Base-by-base conservation (phyloP, 2,888 invertebrate species). In the Agonopterix heracliana region DNA sequence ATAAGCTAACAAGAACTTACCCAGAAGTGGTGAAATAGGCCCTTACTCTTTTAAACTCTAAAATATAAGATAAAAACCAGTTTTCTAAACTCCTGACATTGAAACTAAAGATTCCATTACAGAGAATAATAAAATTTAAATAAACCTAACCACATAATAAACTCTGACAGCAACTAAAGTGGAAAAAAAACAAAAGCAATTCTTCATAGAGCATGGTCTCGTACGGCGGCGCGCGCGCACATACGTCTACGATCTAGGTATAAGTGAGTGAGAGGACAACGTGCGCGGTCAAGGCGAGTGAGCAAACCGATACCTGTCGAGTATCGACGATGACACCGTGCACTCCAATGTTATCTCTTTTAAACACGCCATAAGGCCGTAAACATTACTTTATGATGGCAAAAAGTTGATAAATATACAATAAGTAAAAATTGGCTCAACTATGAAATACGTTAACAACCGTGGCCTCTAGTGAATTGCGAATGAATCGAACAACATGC, bases 231-330 rank as follows among this genome's bases (percentile, higher is more conserved):
- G 46, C 46, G 34, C 41, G 41, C 3, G 35, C 41, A 34, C 46
- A 12, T 10, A 41, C 26, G 26, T 40, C 26, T 26, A 26, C 26
- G 26, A 26, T 5, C 26, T 40, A 40, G 26, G 10, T 13, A 41
- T 55, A 70, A 81, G 82, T 80, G 82, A 81, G 82, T 80, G 82
- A 82, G 81, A 81, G 81, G 84, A 78, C 79, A 78, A 71, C 69
- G 68, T 61, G 78, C 71, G 76, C 81, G 83, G 85, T 85, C 85
- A 86, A 85, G 85, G 84, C 75, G 71, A 85, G 78, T 81, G 71
- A 78, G 79, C 73, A 69, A 46, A 44, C 36, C n/a, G 66, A 69
- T 73, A 72, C 74, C 69, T 68, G 74, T 68, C 70, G 69, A 61
- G 68, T 68, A 74, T 68, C 70, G 69, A 61, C 71, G 75, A 77